phyloP scores from a whole-genome alignment of 1,140 invertebrate genomes.

The Tetragonula clypearis region DNA sequence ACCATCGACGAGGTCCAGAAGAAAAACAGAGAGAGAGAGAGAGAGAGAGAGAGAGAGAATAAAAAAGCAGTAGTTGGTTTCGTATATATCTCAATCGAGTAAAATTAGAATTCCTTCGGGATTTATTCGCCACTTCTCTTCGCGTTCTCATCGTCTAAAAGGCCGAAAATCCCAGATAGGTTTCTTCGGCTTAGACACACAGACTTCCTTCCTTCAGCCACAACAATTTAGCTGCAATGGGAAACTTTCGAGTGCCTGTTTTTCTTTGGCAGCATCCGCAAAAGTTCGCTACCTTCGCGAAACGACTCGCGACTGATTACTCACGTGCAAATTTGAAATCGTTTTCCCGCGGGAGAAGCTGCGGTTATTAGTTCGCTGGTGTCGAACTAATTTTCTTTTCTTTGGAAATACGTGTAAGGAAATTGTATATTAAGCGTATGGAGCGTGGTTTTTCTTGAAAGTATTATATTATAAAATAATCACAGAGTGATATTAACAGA shows the following conservation, averaged over 20 bases:
- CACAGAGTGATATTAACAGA: too few species aligned
- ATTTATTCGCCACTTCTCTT: constrained; percentile 16
- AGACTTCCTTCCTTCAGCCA: background rate
- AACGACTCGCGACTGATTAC: constrained; percentile 1
- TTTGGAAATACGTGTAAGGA: too few species aligned
- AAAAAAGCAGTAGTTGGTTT: background rate
- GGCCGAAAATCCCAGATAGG: constrained; percentile 12
- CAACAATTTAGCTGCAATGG: constrained; percentile 51
- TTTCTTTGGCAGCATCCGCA: background rate
- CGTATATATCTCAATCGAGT: constrained; percentile 13
- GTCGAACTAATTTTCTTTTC: background rate
- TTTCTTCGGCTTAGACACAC: constrained; percentile 19
- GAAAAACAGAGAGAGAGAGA: background rate
- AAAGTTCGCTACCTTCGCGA: constrained; percentile 7
- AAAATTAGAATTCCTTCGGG: constrained; percentile 7
- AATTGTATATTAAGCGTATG: too few species aligned
- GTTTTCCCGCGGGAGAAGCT: background rate
- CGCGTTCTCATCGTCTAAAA: background rate
- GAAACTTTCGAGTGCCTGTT: constrained; percentile 39
- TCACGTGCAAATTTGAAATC: constrained; percentile 9
- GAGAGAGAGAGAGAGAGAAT: background rate
- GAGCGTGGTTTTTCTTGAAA: too few species aligned
- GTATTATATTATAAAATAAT: too few species aligned
- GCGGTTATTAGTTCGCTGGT: constrained; percentile 4
- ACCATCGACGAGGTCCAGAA: background rate